Evolutionary conservation across 2,888 invertebrate species (phyloP), one percentile per base, ranked within the genome.

Genomic region (Seira ritae): DNA sequence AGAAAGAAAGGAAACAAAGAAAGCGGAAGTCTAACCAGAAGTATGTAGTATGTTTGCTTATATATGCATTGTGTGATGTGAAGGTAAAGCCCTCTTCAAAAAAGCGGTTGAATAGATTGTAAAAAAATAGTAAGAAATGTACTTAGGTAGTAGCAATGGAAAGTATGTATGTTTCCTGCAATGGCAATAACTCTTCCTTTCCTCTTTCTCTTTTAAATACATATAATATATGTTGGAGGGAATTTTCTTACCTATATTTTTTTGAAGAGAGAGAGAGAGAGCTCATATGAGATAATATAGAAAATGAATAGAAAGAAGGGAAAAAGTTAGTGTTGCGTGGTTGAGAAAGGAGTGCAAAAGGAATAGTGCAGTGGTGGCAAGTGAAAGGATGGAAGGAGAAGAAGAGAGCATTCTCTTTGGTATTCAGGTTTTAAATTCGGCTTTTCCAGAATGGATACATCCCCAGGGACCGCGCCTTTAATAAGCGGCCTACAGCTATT

Each of bases 391-490:
- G 37, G n/a, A 17, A 67, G 66, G 66, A 68, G 67, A 50, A 82
- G 84, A 78, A 83, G 81, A 72, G 80, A 84, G 86, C 87, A 88
- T 88, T 88, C 88, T 86, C 87, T 88, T 88, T 88, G 86, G 86
- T 87, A 87, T 86, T 85, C 86, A 86, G 86, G 88, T 88, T 88
- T 88, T 88, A 88, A 88, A 88, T 88, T 88, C 87, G 87, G 86
- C 87, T 86, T 86, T 86, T 85, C 85, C 84, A 86, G 87, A 88
- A 88, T 88, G 86, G 88, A 88, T 88, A 88, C 86, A 85, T 86
- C 88, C 86, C 88, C 71, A 78, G 88, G 88, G 88, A 87, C 84
- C 80, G 82, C 83, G 84, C 87, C 88, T 87, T 87, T 88, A 88
- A 88, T 88, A 88, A 87, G 88, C 87, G 87, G 87, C 87, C 87